Evolutionary conservation across 2,888 invertebrate genomes (phyloP).

Genomic region (Nomada ruficornis): DNA sequence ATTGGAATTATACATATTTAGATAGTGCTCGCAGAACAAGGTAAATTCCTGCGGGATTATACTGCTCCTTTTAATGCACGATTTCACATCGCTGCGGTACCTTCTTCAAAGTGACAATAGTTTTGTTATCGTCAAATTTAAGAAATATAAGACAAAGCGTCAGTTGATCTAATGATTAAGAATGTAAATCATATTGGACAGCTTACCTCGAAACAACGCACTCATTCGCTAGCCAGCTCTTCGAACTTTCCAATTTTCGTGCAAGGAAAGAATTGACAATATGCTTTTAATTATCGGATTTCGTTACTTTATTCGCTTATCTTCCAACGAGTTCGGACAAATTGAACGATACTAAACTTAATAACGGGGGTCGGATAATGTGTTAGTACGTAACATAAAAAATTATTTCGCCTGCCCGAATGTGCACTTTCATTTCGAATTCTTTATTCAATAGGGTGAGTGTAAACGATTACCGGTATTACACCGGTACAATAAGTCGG

Average conservation of each 20-base stretch:
- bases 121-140: conserved; percentile 3
- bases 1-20: conserved; percentile 1
- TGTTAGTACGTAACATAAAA: conserved; percentile 34
- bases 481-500: background rate
- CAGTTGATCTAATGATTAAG: conserved; percentile 48
- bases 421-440: background rate
- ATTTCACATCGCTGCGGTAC: background rate
- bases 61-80: conserved; percentile 1
- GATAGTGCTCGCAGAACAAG: conserved; percentile 1
- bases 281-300: conserved; percentile 31
- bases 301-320: conserved; percentile 54
- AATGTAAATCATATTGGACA: conserved; percentile 65
- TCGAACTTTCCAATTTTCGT: conserved; percentile 54
- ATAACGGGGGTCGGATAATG: conserved; percentile 12
- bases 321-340: conserved; percentile 35
- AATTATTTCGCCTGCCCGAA: conserved; percentile 6
- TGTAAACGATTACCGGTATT: conserved; percentile 1
- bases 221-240: conserved; percentile 59
- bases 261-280: conserved; percentile 56
- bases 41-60: background rate
- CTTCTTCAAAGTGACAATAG: background rate
- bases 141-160: conserved; percentile 35
- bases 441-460: background rate
- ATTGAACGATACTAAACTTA: conserved; percentile 34
- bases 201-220: conserved; percentile 72